Evolutionary conservation across 53 echinoderm and acorn worm species (phyloP).

Genomic region (Astropecten irregularis): DNA sequence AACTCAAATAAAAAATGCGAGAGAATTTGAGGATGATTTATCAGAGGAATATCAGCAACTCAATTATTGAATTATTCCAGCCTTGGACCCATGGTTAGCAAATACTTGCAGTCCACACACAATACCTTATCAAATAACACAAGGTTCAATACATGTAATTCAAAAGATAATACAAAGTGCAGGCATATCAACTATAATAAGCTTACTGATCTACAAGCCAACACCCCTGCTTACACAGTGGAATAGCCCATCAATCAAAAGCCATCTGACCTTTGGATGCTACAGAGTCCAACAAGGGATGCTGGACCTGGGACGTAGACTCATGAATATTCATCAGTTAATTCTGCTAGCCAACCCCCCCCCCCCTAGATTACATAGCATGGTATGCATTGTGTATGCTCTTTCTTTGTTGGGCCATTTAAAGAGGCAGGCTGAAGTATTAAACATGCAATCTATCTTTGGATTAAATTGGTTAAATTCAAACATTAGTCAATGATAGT

Average conservation of each 20-base stretch:
- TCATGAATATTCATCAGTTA: constrained; percentile 39
- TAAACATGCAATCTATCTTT: too few species aligned
- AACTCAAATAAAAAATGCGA: too few species aligned
- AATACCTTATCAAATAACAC: constrained; percentile 42
- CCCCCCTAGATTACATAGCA: background rate
- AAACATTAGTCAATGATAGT: too few species aligned
- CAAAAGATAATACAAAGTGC: background rate
- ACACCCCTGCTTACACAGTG: constrained; percentile 22
- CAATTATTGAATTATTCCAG: background rate
- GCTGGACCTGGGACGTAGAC: too few species aligned
- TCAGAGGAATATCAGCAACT: too few species aligned
- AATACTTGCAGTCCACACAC: constrained; percentile 2
- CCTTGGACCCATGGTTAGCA: background rate
- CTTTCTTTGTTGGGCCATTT: constrained; percentile 26
- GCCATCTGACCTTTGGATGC: constrained; percentile 41
- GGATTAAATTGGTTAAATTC: too few species aligned
- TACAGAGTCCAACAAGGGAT: background rate
- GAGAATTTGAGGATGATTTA: too few species aligned
- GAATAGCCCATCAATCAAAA: constrained; percentile 47
- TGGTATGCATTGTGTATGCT: constrained; percentile 14
- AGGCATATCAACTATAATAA: constrained; percentile 18
- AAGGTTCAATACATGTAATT: constrained; percentile 43
- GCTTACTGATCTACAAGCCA: background rate
- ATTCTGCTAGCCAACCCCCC: constrained; percentile 9
- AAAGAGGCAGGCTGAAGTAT: constrained; percentile 52